Base-by-base conservation (phyloP, 2,888 invertebrate species). In the Xiphydria camelus region DNA sequence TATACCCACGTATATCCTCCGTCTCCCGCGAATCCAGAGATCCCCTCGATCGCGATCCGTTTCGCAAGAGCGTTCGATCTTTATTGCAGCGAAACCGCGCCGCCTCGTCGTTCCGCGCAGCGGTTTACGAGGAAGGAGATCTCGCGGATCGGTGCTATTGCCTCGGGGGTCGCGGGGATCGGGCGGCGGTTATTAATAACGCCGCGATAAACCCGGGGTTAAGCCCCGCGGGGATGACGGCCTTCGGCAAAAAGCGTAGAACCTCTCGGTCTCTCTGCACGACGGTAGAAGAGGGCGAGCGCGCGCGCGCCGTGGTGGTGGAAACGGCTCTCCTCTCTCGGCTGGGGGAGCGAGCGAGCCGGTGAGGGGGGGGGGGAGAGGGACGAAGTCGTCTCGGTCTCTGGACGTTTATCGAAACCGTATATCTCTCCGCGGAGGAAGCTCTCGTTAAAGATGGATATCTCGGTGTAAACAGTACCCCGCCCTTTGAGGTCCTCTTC, bases 111-210 rank as follows among this genome's bases (percentile, higher is more conserved):
- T 56, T 62, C 57, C 57, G 58, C 55, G 53, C 52, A n/a, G 51
- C 49, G 54, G 55, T 62, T 64, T 62, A 62, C 60, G 64, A 61
- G 57, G 45, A 57, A 62, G 55, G 56, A 57, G 53, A 59, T 53
- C 51, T 51, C 42, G 49, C 54, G 52, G 44, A 51, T 55, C 51
- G 54, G 52, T 32, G 54, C 41, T 56, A 53, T 61, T 52, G 50
- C 55, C 51, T 45, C 41, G 39, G 47, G 51, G 47, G 51, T 45
- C 44, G 46, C 44, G 52, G 43, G 47, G 44, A 46, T 46, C 45
- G 45, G 44, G 45, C 44, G 57, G 58, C 48, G 57, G 64, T 67
- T 68, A 64, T 66, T 67, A 66, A 64, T 64, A 66, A 64, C 61
- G 61, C 59, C 54, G 53, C 62, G 64, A 64, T 64, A 66, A 66